These are phyloP conservation scores for Helicoverpa zea DNA, from an alignment of 1,140 invertebrate species.

Conservation along the genomic window DNA sequence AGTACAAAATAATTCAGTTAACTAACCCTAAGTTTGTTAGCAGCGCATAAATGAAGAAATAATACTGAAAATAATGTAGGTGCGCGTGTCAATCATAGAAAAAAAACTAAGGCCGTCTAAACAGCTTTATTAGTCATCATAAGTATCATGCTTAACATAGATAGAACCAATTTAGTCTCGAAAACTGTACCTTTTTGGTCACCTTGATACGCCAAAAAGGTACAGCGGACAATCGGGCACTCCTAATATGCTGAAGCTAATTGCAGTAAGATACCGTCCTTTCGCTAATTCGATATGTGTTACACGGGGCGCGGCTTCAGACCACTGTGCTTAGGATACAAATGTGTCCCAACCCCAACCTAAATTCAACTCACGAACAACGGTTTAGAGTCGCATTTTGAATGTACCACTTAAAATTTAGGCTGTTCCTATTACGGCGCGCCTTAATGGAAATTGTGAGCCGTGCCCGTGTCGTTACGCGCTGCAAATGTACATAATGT, in stretches of 20 bases:
- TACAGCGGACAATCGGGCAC: slow-evolving; percentile 37
- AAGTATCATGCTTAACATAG: slow-evolving; percentile 28
- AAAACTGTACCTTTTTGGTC: slow-evolving; percentile 17
- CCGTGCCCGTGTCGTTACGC: slow-evolving; percentile 83
- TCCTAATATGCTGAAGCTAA: slow-evolving; percentile 70
- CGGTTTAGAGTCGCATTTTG: slow-evolving; percentile 64
- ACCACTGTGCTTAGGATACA: slow-evolving; percentile 57
- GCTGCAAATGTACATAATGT: slow-evolving; percentile 85
- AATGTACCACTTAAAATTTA: slow-evolving; percentile 59
- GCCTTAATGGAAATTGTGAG: slow-evolving; percentile 84
- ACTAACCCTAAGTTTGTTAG: too few species aligned
- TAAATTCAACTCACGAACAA: slow-evolving; percentile 52
- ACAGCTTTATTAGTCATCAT: slow-evolving; percentile 5
- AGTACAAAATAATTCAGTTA: too few species aligned
- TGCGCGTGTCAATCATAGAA: background rate
- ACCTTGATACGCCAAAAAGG: slow-evolving; percentile 30
- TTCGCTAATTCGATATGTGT: slow-evolving; percentile 85
- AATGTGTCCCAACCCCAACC: slow-evolving; percentile 53
- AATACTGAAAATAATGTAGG: background rate
- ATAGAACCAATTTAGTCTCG: slow-evolving; percentile 8
- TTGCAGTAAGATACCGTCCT: slow-evolving; percentile 84
- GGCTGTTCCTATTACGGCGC: slow-evolving; percentile 64
- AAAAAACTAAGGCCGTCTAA: slow-evolving; percentile 1
- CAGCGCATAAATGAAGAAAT: background rate
- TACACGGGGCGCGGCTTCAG: slow-evolving; percentile 73